Evolutionary conservation across 2,888 invertebrate genomes (phyloP).

Genomic region (Clitarchus hookeri): DNA sequence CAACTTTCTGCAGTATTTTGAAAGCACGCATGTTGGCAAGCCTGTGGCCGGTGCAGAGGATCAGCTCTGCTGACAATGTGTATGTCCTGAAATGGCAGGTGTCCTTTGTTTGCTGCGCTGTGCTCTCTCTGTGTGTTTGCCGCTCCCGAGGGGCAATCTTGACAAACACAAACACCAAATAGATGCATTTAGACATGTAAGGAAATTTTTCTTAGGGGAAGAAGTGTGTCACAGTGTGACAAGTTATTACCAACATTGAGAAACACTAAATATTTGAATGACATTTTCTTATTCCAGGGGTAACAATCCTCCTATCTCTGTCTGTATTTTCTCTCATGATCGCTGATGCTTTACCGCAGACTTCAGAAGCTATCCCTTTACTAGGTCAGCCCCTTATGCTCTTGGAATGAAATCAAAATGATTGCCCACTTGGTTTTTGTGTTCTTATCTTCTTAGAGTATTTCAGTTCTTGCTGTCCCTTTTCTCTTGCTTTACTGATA

Average conservation of each 20-base stretch:
- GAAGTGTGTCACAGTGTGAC: constrained; percentile 18
- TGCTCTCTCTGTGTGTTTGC: not conserved
- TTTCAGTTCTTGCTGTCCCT: constrained; percentile 35
- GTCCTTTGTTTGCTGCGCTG: not conserved
- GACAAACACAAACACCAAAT: constrained; percentile 25
- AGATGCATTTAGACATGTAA: constrained; percentile 10
- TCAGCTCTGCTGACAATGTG: constrained; percentile 11
- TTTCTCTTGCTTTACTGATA: constrained; percentile 20
- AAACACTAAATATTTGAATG: constrained; percentile 20
- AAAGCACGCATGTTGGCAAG: not conserved
- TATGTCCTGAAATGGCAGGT: not conserved
- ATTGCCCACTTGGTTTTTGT: constrained; percentile 38
- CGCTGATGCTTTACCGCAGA: constrained; percentile 60
- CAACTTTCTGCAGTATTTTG: not conserved
- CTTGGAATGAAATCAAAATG: constrained; percentile 42
- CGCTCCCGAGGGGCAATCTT: not conserved
- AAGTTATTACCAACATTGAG: not conserved
- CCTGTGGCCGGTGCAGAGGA: constrained; percentile 7
- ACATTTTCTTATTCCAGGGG: constrained; percentile 52
- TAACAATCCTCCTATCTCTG: constrained; percentile 58
- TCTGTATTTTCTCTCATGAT: constrained; percentile 61
- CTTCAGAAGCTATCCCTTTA: constrained; percentile 61
- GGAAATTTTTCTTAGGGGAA: not conserved
- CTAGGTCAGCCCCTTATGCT: constrained; percentile 54
- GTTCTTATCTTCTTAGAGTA: constrained; percentile 38